phyloP scores from a whole-genome alignment of 2,888 invertebrate genomes.

The Apamea crenata region DNA sequence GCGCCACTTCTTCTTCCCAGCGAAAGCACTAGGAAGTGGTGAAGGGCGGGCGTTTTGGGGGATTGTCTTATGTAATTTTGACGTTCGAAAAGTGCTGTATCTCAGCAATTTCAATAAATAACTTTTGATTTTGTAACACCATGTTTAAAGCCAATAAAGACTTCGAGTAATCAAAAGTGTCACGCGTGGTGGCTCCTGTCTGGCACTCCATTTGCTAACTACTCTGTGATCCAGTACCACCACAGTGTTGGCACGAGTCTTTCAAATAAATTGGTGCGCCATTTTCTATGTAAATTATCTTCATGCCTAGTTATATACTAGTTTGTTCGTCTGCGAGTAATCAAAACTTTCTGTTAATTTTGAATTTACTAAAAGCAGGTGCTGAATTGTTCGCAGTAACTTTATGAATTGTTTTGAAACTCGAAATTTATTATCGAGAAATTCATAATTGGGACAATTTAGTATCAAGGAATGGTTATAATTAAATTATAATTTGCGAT shows the following conservation, averaged over 20 bases:
- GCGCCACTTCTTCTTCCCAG: no score
- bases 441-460: conserved; percentile 22
- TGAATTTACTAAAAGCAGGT: conserved; percentile 40
- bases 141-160: no score
- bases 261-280: conserved; percentile 18
- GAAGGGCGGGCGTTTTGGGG: no score
- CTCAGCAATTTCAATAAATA: no score
- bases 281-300: conserved; percentile 40
- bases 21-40: no score
- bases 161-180: not conserved
- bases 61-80: no score
- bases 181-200: not conserved
- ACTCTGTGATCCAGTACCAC: conserved; percentile 16
- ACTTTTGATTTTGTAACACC: no score
- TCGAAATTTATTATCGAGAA: conserved; percentile 29
- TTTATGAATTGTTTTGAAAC: conserved; percentile 40
- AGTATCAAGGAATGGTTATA: not conserved
- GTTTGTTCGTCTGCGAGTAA: conserved; percentile 20
- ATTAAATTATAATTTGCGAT: conserved; percentile 21
- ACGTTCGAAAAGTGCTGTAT: no score
- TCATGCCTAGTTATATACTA: conserved; percentile 11
- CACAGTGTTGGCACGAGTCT: conserved; percentile 23
- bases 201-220: conserved; percentile 1
- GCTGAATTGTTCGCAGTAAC: conserved; percentile 17
- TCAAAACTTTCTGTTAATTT: conserved; percentile 51